These are phyloP conservation scores for Pseudochirops corinnae DNA, from an alignment of 2,797 vertebrate genomes.

Conservation along the genomic window DNA sequence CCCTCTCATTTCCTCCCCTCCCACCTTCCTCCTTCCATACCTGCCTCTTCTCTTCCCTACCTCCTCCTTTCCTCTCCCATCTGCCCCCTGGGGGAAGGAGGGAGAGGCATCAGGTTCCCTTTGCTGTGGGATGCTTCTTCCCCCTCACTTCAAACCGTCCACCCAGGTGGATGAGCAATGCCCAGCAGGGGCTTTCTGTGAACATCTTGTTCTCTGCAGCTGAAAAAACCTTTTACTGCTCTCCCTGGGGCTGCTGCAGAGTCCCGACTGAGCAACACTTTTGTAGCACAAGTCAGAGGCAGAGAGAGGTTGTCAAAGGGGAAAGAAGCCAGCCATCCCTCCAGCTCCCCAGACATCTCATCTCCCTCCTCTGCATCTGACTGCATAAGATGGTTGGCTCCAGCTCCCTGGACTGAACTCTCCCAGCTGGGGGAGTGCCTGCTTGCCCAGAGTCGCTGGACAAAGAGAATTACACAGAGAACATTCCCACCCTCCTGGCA, in stretches of 20 bases:
- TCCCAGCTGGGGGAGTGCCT: not conserved
- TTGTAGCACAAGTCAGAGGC: conserved; percentile 41
- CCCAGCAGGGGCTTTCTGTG: not conserved
- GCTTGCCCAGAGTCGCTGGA: not conserved
- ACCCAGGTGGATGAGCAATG: not conserved
- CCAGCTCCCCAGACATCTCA: conserved; percentile 23
- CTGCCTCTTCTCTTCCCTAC: not conserved
- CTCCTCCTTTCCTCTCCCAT: not conserved
- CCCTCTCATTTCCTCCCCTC: not conserved
- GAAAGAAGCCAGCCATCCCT: not conserved
- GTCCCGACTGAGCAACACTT: not conserved
- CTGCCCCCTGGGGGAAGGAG: not conserved
- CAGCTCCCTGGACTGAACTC: not conserved
- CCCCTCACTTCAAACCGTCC: not conserved
- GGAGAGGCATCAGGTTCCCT: not conserved
- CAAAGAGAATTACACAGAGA: not conserved
- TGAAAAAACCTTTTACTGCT: not conserved
- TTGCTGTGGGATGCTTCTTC: not conserved
- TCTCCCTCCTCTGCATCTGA: conserved; percentile 30
- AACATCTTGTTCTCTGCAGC: conserved; percentile 1
- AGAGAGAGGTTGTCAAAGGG: conserved; percentile 30
- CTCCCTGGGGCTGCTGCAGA: not conserved
- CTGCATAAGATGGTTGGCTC: not conserved
- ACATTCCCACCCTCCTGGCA: not conserved
- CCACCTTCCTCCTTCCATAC: not conserved